Evolutionary conservation across 2,797 vertebrate genomes (phyloP).

Genomic region (Vireo griseus): DNA sequence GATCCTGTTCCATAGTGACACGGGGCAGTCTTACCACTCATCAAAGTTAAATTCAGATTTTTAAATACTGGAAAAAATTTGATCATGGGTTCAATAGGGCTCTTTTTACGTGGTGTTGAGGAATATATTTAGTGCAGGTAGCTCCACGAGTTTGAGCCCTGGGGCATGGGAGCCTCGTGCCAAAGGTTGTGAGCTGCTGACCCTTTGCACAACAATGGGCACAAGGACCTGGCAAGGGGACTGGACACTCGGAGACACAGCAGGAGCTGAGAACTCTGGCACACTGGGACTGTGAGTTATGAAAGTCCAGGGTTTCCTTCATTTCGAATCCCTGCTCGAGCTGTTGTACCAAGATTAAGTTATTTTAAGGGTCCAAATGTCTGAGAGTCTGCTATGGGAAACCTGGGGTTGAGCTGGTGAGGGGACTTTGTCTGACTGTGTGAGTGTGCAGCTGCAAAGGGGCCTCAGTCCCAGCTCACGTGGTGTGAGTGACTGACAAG

Average conservation of each 20-base stretch:
- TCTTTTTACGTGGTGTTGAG: neutral
- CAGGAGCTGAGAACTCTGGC: neutral
- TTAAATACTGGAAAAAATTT: neutral
- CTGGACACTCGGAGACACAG: neutral
- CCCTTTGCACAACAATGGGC: neutral
- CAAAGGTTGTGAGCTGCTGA: neutral
- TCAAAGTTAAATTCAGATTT: neutral
- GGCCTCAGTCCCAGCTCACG: neutral
- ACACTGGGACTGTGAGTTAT: fast-evolving
- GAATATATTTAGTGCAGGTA: too few relatives aligned
- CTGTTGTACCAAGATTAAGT: neutral
- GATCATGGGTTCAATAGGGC: neutral
- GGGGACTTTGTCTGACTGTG: too few relatives aligned
- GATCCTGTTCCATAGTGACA: neutral
- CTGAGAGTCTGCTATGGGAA: neutral
- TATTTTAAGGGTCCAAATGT: neutral
- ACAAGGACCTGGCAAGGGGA: neutral
- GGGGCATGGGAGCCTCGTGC: fast-evolving
- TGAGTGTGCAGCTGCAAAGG: neutral
- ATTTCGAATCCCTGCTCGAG: neutral
- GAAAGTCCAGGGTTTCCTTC: neutral
- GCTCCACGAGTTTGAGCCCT: neutral
- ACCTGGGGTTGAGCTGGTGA: neutral
- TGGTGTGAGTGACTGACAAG: neutral
- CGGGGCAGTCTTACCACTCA: neutral